Percentiles rank a stretch among this genome's conserved stretches.
Evolutionary conservation across 1,140 invertebrate genomes (phyloP).

Genomic region (Chrysomallon squamiferum): DNA sequence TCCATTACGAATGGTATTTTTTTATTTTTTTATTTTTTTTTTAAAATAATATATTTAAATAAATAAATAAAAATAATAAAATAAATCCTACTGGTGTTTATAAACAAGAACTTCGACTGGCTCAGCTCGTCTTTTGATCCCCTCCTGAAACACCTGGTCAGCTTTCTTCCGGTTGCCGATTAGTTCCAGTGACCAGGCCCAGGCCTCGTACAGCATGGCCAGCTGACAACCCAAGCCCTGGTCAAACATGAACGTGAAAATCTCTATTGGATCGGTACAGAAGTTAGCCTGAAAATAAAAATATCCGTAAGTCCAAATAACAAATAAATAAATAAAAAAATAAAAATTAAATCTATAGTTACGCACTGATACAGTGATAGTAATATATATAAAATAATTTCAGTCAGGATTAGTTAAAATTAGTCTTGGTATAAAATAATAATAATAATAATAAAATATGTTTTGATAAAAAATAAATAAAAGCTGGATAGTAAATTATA

Average conservation of each 20-base stretch:
- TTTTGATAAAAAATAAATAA: too few relatives aligned
- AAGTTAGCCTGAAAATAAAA: constrained; percentile 37
- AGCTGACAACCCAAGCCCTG: constrained; percentile 55
- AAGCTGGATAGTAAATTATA: too few relatives aligned
- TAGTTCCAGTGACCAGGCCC: constrained; percentile 59
- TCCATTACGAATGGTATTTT: too few relatives aligned
- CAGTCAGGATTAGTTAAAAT: too few relatives aligned
- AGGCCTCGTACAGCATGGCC: constrained; percentile 59
- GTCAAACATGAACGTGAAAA: constrained; percentile 58
- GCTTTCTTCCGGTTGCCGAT: constrained; percentile 60
- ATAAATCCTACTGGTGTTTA: constrained; percentile 48
- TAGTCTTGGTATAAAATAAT: too few relatives aligned
- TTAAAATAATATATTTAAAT: too few relatives aligned
- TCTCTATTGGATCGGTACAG: constrained; percentile 49
- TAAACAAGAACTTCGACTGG: constrained; percentile 47
- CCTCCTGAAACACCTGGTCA: constrained; percentile 57
- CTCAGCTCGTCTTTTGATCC: constrained; percentile 48
- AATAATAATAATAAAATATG: too few relatives aligned
- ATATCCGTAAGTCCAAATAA: too few relatives aligned
- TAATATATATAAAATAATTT: not conserved
- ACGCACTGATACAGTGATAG: not conserved
- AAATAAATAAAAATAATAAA: too few relatives aligned
- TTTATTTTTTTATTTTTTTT: too few relatives aligned
- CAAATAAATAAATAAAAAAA: too few relatives aligned
- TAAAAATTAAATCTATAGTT: not conserved